Evolutionary conservation across 2,888 invertebrate species (phyloP).

Genomic region (Agonopterix heracliana): DNA sequence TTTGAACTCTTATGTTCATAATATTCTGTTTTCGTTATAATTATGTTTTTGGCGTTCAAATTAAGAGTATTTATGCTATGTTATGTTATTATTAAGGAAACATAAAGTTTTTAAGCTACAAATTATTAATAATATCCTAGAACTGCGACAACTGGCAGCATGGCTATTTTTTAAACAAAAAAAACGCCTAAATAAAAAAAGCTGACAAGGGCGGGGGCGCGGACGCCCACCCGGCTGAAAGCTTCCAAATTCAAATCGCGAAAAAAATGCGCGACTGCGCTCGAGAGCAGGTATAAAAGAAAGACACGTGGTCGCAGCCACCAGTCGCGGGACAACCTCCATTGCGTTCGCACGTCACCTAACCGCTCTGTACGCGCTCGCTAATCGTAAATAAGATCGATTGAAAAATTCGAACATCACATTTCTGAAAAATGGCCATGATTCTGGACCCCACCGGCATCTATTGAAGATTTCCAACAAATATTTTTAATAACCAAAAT

Average conservation of each 20-base stretch:
- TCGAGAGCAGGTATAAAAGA: slow-evolving; percentile 60
- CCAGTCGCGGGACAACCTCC: slow-evolving; percentile 54
- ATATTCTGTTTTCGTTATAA: too few relatives aligned
- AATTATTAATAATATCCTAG: too few relatives aligned
- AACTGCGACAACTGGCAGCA: slow-evolving; percentile 18
- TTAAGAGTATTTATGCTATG: too few relatives aligned
- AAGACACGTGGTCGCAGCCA: slow-evolving; percentile 55
- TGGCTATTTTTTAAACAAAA: slow-evolving; percentile 38
- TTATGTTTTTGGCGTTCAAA: too few relatives aligned
- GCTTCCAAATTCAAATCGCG: slow-evolving; percentile 72
- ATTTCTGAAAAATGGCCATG: slow-evolving; percentile 51
- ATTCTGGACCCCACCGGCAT: slow-evolving; percentile 71
- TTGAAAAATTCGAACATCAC: not conserved
- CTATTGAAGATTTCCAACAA: slow-evolving; percentile 38
- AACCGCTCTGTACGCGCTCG: slow-evolving; percentile 32
- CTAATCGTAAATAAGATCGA: slow-evolving; percentile 69
- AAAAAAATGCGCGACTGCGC: slow-evolving; percentile 63
- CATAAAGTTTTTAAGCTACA: too few relatives aligned
- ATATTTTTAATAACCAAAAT: slow-evolving; percentile 15
- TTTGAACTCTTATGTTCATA: too few relatives aligned
- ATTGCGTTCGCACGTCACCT: slow-evolving; percentile 45
- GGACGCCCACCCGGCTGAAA: slow-evolving; percentile 65
- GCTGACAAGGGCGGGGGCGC: slow-evolving; percentile 57
- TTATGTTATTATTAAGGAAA: too few relatives aligned
- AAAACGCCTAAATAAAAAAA: slow-evolving; percentile 22